Percentiles rank a stretch among this genome's conserved stretches.
phyloP scores from a whole-genome alignment of 92 coral and sea anemone genomes.

The Palythoa heliodiscus region DNA sequence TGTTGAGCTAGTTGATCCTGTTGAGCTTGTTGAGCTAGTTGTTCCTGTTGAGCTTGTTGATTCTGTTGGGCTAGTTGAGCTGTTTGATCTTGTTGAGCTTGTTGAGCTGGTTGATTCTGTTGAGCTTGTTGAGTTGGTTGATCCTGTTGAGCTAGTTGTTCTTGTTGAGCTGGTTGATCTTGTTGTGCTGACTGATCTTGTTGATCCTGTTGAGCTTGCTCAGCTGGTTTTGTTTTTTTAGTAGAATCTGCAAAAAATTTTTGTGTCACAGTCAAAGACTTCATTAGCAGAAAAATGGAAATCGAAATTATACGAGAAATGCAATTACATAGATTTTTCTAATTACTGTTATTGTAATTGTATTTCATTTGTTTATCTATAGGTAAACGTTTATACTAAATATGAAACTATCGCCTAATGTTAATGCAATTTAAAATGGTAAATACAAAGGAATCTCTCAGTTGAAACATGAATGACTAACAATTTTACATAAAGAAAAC shows the following conservation, averaged over 20 bases:
- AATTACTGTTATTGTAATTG: too few relatives aligned
- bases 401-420: too few relatives aligned
- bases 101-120: not conserved
- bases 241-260: not conserved
- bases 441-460: too few relatives aligned
- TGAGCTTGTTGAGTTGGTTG: not conserved
- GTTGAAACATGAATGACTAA: too few relatives aligned
- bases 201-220: constrained; percentile 4
- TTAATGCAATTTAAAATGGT: too few relatives aligned
- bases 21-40: not conserved
- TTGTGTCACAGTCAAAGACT: too few relatives aligned
- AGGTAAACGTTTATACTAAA: too few relatives aligned
- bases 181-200: not conserved
- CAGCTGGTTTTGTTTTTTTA: constrained; percentile 2
- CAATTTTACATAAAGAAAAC: too few relatives aligned
- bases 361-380: too few relatives aligned
- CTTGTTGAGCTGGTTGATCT: not conserved
- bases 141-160: not conserved
- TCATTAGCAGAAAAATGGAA: too few relatives aligned
- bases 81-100: not conserved
- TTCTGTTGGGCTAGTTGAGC: not conserved
- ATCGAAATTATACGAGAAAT: too few relatives aligned
- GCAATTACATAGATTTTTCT: too few relatives aligned
- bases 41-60: not conserved
- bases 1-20: not conserved